These are phyloP conservation scores for Halisarca cf. caerulea DNA, from an alignment of 37 sponge, comb jelly and placozoan species.

Conservation along the genomic window DNA sequence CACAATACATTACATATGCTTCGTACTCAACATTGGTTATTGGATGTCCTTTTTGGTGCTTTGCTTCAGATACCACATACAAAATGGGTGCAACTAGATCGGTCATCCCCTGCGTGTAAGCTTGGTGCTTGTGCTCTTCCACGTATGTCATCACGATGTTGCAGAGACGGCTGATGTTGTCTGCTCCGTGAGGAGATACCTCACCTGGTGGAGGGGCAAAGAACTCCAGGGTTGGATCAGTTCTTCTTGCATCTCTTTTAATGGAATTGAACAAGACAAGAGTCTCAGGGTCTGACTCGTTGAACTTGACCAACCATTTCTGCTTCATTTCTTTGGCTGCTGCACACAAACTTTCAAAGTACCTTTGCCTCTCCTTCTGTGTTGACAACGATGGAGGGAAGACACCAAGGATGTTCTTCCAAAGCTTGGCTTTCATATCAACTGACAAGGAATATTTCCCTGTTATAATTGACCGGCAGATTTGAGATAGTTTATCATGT, in stretches of 20 bases:
- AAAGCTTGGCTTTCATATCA: background rate
- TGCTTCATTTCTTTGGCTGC: constrained; percentile 60
- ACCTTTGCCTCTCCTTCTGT: constrained; percentile 41
- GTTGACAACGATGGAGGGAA: constrained; percentile 56
- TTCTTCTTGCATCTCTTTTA: constrained; percentile 63
- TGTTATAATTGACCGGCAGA: background rate
- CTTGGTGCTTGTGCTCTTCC: constrained; percentile 54
- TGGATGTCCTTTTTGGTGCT: background rate
- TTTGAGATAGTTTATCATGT: background rate
- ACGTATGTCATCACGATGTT: constrained; percentile 60
- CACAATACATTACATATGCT: constrained; percentile 65
- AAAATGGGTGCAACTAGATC: constrained; percentile 76
- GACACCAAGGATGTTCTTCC: constrained; percentile 41
- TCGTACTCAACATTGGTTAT: constrained; percentile 46
- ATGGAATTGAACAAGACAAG: constrained; percentile 36
- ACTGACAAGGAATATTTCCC: background rate
- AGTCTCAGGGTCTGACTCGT: background rate
- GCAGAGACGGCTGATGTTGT: constrained; percentile 63
- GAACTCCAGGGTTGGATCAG: constrained; percentile 62
- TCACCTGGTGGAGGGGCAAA: background rate
- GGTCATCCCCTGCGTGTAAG: constrained; percentile 87
- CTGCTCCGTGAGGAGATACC: background rate
- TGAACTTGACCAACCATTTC: constrained; percentile 4
- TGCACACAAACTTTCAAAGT: constrained; percentile 39
- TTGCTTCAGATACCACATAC: constrained; percentile 46